Evolutionary conservation across 1,140 invertebrate species (phyloP), one percentile per base, ranked within the genome.

Genomic region (Euglossa dilemma): DNA sequence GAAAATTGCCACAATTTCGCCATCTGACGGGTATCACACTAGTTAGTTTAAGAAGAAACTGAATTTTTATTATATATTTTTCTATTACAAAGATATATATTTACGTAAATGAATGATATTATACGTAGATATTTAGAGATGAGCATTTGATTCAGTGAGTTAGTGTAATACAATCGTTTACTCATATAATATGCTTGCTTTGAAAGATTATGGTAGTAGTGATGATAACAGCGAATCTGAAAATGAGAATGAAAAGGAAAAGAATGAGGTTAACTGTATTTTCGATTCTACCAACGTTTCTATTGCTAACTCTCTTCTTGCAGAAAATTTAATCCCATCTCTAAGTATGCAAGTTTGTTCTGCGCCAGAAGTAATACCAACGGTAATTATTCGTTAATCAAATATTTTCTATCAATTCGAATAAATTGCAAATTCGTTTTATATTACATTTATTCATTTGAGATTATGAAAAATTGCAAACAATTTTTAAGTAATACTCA

Each of bases 311-410:
- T n/a, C 52, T 59, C 0, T 76, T 23, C 11, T 63, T 12, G 18
- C 83, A 70, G 88, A 70, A 80, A 92, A 90, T 80, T 72, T 90
- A 9, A 91, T 89, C 95, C 95, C 52, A 78, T 96, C 85, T 93
- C 92, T 87, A 95, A 95, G 89, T 92, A 94, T 98, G 80, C 94
- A 96, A 85, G 94, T 98, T 86, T 97, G 97, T 94, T 95, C 97
- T 52, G 97, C 98, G 2, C 97, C 98, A 9, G 94, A 96, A 67
- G 97, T 98, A 50, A 95, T 97, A 84, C 97, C 97, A 9, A 96
- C 96, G 78, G 97, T 97, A 95, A 95, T 94, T 93, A 82, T 81
- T 80, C 70, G 9, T 64, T 57, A 2, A 45, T 71, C 23, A 8
- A 43, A 50, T 74, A 45, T 76, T 59, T 43, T 76, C 45, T 28